Evolutionary conservation across 92 coral and sea anemone species (phyloP), one percentile per base, ranked within the genome.

Genomic region (Epizoanthus scotinus): DNA sequence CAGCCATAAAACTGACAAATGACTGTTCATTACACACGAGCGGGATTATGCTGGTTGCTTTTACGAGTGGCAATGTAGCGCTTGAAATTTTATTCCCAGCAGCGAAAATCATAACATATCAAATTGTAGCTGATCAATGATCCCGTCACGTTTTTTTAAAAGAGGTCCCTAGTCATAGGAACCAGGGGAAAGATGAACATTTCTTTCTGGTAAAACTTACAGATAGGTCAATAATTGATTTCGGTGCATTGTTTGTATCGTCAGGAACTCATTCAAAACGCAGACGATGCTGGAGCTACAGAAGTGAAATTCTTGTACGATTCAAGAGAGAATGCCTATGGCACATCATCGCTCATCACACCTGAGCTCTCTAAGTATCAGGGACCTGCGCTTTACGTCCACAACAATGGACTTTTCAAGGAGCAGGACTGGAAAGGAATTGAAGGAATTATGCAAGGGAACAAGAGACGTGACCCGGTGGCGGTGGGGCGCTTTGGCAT

Each of bases 221-320:
- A 44, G 12, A 44, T 6, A 44, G 8, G 50, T 0, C 12, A 44
- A 44, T 0, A 44, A 47, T 47, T 47, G 52, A 47, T 15, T 13
- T 47, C 15, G 15, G 14, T 47, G 52, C 52, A 47, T 36, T 73
- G 3, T 67, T 21, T 79, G 15, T n/a, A 6, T 26, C 5, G 1
- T 28, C 63, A 95, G 98, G 98, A 95, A 82, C 84, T 95, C 67
- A 95, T 95, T 85, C 98, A 95, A 74, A 95, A 95, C 82, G 98
- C 98, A 19, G 98, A 95, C 64, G 98, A 95, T 57, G 98, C 98
- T 10, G 97, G 98, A 25, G 98, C 98, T 55, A 90, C 92, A 31
- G 98, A 95, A 73, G 98, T 95, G 24, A 93, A 89, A 42, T 92
- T 95, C 67, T 89, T 95, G n/a, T 95, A 92, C 70, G 98, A 95